Percentiles rank a stretch among this genome's conserved stretches.
These are phyloP conservation scores for Morelia viridis DNA, from an alignment of 2,797 vertebrate species.

Conservation along the genomic window DNA sequence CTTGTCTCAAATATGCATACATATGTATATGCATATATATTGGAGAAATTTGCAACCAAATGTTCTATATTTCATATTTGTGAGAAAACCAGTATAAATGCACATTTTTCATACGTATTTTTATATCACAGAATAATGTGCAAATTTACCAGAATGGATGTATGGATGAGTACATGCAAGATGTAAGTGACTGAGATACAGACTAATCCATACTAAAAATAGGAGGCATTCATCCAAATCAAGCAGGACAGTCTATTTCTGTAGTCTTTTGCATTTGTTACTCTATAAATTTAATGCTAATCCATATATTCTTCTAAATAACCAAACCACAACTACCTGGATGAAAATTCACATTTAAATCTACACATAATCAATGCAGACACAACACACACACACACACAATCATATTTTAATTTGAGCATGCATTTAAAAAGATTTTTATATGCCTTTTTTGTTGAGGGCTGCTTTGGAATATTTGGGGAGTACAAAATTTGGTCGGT, in stretches of 20 bases:
- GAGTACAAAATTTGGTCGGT: background rate
- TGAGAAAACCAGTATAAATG: background rate
- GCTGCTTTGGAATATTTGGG: background rate
- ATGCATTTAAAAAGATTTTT: background rate
- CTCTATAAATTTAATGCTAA: background rate
- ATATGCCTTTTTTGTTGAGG: background rate
- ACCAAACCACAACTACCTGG: background rate
- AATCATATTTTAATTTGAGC: background rate
- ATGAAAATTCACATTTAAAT: background rate
- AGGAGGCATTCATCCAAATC: background rate
- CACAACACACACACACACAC: background rate
- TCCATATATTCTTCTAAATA: background rate
- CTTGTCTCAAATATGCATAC: background rate
- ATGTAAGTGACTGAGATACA: background rate
- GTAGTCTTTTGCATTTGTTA: background rate
- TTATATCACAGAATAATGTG: background rate
- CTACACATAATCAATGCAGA: background rate
- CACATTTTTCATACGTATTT: background rate
- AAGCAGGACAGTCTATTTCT: background rate
- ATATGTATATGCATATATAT: background rate
- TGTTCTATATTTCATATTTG: background rate
- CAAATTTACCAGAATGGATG: background rate
- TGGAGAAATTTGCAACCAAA: background rate
- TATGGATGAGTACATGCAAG: background rate
- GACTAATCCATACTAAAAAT: background rate